phyloP scores from a whole-genome alignment of 37 sponge, comb jelly and placozoan genomes.

The Oscarella lobularis region DNA sequence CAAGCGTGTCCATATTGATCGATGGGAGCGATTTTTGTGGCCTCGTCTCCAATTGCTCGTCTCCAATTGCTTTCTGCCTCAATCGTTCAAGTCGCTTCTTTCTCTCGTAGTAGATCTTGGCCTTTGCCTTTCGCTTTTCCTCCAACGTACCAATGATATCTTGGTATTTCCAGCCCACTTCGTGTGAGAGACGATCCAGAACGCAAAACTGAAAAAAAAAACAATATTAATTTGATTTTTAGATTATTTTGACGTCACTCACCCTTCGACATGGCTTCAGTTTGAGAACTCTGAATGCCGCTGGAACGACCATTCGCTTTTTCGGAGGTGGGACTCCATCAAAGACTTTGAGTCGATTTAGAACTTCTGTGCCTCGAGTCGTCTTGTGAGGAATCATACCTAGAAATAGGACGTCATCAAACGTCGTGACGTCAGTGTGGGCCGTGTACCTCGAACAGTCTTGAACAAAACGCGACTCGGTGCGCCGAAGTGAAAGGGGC shows the following conservation, averaged over 20 bases:
- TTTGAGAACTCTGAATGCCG: constrained; percentile 74
- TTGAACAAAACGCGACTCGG: constrained; percentile 83
- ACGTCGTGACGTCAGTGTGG: too few relatives aligned
- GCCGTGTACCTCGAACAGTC: constrained; percentile 40
- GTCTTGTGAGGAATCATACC: constrained; percentile 98
- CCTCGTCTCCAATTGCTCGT: too few relatives aligned
- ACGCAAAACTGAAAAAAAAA: constrained; percentile 31
- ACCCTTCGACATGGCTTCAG: constrained; percentile 86
- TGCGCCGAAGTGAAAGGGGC: constrained; percentile 94
- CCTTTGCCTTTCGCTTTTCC: constrained; percentile 77
- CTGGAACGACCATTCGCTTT: constrained; percentile 95
- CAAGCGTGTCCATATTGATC: not conserved
- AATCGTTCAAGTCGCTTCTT: constrained; percentile 40
- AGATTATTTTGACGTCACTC: too few relatives aligned
- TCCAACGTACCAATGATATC: constrained; percentile 82
- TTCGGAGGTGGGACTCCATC: constrained; percentile 92
- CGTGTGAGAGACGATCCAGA: constrained; percentile 72
- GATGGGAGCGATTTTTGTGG: not conserved
- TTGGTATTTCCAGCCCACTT: constrained; percentile 97
- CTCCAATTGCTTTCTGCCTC: too few relatives aligned
- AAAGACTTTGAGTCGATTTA: constrained; percentile 82
- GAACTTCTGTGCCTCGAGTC: constrained; percentile 74
- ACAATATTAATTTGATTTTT: too few relatives aligned
- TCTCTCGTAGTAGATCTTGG: constrained; percentile 54
- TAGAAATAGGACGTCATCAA: not conserved